These are phyloP conservation scores for Macaca nemestrina DNA, from an alignment of 2,113 vertebrate genomes.

Conservation along the genomic window DNA sequence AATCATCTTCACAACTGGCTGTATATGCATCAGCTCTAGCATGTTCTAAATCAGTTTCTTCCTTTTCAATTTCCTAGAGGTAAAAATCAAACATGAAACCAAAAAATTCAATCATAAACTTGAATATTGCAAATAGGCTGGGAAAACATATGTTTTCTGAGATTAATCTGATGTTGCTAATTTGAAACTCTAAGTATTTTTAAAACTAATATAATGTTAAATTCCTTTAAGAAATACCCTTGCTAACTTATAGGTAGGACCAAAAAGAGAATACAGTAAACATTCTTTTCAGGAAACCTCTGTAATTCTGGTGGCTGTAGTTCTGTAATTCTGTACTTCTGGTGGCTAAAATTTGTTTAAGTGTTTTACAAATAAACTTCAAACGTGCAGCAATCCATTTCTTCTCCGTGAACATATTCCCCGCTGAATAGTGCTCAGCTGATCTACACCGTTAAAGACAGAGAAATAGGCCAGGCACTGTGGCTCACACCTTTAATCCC, in stretches of 20 bases:
- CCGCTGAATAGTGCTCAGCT: too few relatives aligned
- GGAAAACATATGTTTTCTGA: not conserved
- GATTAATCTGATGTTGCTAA: not conserved
- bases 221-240: not conserved
- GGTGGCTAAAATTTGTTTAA: not conserved
- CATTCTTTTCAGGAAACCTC: not conserved
- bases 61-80: constrained; percentile 80
- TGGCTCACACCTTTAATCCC: too few relatives aligned
- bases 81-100: constrained; percentile 44
- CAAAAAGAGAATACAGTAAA: not conserved
- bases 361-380: not conserved
- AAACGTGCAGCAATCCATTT: not conserved
- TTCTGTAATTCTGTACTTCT: not conserved
- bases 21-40: constrained; percentile 70
- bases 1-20: constrained; percentile 92
- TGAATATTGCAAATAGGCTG: not conserved
- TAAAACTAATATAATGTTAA: not conserved
- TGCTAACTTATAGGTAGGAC: not conserved
- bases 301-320: not conserved
- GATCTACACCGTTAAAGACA: not conserved
- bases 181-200: not conserved
- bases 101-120: constrained; percentile 18
- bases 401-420: not conserved
- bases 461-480: not conserved
- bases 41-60: constrained; percentile 74